A percentile compares a stretch with the other conserved stretches of the same genome.
Conservation (phyloP, 2,888 invertebrate species). For the Polietes domitor region DNA sequence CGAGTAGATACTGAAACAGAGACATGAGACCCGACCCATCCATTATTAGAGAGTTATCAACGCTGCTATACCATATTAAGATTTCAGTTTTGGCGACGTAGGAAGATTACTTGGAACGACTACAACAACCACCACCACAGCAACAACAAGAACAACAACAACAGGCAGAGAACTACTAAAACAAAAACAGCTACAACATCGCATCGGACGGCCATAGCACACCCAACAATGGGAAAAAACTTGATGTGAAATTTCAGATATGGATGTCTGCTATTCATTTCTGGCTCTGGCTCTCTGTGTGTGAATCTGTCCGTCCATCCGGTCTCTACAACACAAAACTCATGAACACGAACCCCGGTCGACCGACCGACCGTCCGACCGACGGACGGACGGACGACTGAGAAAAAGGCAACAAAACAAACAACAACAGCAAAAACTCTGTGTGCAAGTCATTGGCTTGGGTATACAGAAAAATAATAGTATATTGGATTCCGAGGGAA, state of each 20-base stretch:
- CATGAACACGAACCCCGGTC: constrained; percentile 15
- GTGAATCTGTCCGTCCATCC: background rate
- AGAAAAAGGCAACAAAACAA: background rate
- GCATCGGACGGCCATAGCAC: constrained; percentile 38
- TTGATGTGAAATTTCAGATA: constrained; percentile 64
- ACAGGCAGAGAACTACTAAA: too few relatives aligned
- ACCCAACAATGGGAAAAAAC: constrained; percentile 47
- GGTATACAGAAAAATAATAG: constrained; percentile 65
- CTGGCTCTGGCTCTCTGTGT: background rate
- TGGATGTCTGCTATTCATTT: constrained; percentile 38
- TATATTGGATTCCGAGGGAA: constrained; percentile 20
- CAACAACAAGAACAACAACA: constrained; percentile 8
- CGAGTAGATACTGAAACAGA: constrained; percentile 16
- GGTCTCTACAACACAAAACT: constrained; percentile 58
- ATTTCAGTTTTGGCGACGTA: constrained; percentile 51
- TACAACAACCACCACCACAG: constrained; percentile 17
- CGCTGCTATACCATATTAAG: constrained; percentile 50
- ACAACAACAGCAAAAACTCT: background rate
- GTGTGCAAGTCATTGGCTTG: constrained; percentile 62
- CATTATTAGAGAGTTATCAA: constrained; percentile 40
- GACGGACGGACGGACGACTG: constrained; percentile 7
- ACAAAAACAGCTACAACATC: constrained; percentile 28
- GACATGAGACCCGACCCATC: constrained; percentile 57
- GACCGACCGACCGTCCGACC: constrained; percentile 19
- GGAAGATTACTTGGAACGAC: constrained; percentile 53